Evolutionary conservation across 2,797 vertebrate genomes (phyloP), one percentile per base, ranked within the genome.

Genomic region (Tarsius wallacei): DNA sequence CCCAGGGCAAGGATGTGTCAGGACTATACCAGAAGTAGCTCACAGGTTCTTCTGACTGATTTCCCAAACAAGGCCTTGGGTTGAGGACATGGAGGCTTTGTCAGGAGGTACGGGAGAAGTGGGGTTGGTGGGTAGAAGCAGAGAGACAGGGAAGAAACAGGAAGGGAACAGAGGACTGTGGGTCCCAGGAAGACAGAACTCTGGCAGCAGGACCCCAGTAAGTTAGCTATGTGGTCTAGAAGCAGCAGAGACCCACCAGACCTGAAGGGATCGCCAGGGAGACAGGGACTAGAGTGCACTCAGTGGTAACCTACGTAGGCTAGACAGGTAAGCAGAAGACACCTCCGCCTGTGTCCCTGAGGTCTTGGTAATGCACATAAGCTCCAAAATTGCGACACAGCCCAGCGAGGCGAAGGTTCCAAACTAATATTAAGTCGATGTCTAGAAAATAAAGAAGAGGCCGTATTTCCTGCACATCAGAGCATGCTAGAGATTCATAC

Each of bases 261-360:
- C 2, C 14, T 36, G 80, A 70, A 70, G 24, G 71, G 16, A 28
- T 57, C 49, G 5, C 42, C 4, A n/a, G 26, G 31, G 36, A 51
- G 47, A 24, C 0, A 4, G 57, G 36, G 9, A n/a, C 31, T 28
- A 22, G 19, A n/a, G 3, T 1, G 1, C 31, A 10, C 28, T 55
- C 26, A 24, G 31, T 2, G 51, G 68, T 24, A 26, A 73, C 47
- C 7, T 0, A 16, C 21, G 19, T 31, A 11, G 49, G 66, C 24
- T 36, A 59, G 73, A 26, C 10, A 2, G 9, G 22, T 21, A 42
- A 68, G 26, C 36, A 74, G 78, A 8, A 28, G 15, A 28, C 14
- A 2, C 26, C 31, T 1, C 10, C 4, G 15, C 12, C 19, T 11
- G 3, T 22, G 28, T n/a, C 15, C 17, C 1, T 16, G 0, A 49